Evolutionary conservation across 2,113 vertebrate genomes (phyloP), one percentile per base, ranked within the genome.

Genomic region (Aptenodytes patagonicus): DNA sequence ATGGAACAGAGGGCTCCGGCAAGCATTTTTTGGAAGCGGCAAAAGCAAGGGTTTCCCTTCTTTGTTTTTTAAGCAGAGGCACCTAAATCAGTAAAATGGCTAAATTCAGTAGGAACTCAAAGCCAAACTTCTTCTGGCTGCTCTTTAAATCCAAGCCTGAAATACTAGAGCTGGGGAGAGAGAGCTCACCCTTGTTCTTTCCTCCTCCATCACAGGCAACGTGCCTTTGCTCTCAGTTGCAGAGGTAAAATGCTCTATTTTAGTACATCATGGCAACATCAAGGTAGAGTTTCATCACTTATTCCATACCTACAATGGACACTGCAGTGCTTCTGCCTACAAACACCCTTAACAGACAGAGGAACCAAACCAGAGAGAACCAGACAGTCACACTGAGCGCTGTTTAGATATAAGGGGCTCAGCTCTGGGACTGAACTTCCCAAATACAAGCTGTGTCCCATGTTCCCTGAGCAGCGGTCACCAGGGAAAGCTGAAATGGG

Each of bases 301-400:
- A 17, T 79, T 58, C 79, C 22, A 2, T 28, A 26, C 10, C 36
- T 55, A 9, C 0, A 6, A 24, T 6, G n/a, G 66, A 51, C 38
- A 21, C 17, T 0, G 3, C 1, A 7, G 8, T 6, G 13, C 16
- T 73, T n/a, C 73, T 73, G 26, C 36, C 40, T 10, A 18, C n/a
- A 60, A 68, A 44, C 6, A 31, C 42, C 11, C 14, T 83, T 29
- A 10, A 8, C 16, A 72, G 70, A 26, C 24, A 85, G 11, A 60
- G 38, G 62, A 82, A 68, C 42, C 8, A 26, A 38, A 64, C 4
- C 14, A 24, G 66, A 69, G 22, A 38, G 60, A 68, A 24, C 9
- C 8, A 4, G 32, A 15, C 28, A 11, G 22, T 49, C 13, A 14
- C 24, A 10, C 2, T 0, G 1, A 42, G 28, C 0, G 0, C 22